Evolutionary conservation across 1,140 invertebrate species (phyloP).

Genomic region (Drosophila nasuta): DNA sequence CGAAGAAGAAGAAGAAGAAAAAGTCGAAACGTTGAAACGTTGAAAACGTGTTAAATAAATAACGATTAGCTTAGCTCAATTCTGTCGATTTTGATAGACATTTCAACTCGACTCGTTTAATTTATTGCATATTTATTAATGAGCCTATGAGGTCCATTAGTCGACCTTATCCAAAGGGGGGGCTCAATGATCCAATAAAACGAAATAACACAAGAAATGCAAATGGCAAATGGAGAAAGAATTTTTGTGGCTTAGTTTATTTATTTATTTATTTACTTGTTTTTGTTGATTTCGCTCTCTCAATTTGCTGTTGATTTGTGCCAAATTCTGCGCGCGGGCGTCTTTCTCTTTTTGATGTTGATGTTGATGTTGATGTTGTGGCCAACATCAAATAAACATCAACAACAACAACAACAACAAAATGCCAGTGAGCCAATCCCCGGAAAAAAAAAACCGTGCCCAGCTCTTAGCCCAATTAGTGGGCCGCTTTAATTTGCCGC

Average conservation of each 20-base stretch:
- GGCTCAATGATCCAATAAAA: slow-evolving; percentile 20
- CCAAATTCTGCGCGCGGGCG: slow-evolving; percentile 44
- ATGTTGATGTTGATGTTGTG: neutral
- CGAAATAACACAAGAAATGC: slow-evolving; percentile 24
- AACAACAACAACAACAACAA: neutral
- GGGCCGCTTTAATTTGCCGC: slow-evolving; percentile 23
- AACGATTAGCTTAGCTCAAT: slow-evolving; percentile 11
- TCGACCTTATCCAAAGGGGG: slow-evolving; percentile 6
- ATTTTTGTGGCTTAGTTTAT: slow-evolving; percentile 13
- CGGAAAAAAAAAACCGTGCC: slow-evolving; percentile 12
- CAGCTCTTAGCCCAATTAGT: slow-evolving; percentile 59
- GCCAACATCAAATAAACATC: neutral
- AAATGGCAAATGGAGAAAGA: slow-evolving; percentile 33
- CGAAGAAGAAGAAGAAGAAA: neutral
- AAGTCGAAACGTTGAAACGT: neutral
- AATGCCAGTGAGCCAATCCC: slow-evolving; percentile 34
- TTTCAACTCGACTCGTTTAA: slow-evolving; percentile 29
- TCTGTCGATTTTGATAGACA: slow-evolving; percentile 48
- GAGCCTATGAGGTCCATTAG: slow-evolving; percentile 40
- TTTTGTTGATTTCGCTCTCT: neutral
- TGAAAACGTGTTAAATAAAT: slow-evolving; percentile 25
- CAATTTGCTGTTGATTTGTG: slow-evolving; percentile 55
- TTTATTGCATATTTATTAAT: slow-evolving; percentile 59
- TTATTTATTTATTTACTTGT: slow-evolving; percentile 8
- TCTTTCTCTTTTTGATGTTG: slow-evolving; percentile 27